Evolutionary conservation across 1,140 invertebrate species (phyloP), one percentile per base, ranked within the genome.

Genomic region (Drosophila pseudoobscura): DNA sequence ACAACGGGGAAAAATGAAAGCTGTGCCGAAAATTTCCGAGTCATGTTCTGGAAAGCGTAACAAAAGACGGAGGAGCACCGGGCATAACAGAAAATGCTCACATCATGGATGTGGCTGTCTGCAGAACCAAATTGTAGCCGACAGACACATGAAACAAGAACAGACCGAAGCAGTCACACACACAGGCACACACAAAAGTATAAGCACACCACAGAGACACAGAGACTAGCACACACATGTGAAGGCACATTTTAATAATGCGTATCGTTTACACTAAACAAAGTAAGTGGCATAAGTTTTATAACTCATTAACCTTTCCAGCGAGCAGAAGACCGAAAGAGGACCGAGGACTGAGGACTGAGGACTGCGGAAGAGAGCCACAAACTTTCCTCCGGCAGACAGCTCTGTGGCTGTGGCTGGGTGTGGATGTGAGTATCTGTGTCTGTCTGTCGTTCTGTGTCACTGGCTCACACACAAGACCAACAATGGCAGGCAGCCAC

Each of bases 1-100:
- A 22, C 57, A 43, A 79, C 71, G 79, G 54, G 56, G 77, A 82
- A 65, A 59, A 82, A 85, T 65, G 79, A 88, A 87, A 88, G 83
- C 65, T 63, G 61, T 57, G 78, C 83, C 83, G 44, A 83, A 88
- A 88, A 72, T 63, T 59, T 63, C 59, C 45, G 68, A 83, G 83
- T 87, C 83, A 88, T 87, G 83, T 87, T 87, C 83, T 87, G 75
- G 83, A 87, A 87, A 87, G 83, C 83, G 83, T 88, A 87, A 87
- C 82, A 87, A 88, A 82, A 78, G 62, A 53, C 62, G 61, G 58
- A 50, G 41, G 45, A 51, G 51, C 56, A 54, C 55, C 17, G 50
- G 50, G 7, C 50, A 51, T 46, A 20, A 52, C 69, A 52, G 70
- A 71, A 76, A 88, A 75, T 65, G 60, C 59, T 88, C 75, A 71